Conservation (phyloP, 2,113 vertebrate species). For the Carassius auratus region DNA sequence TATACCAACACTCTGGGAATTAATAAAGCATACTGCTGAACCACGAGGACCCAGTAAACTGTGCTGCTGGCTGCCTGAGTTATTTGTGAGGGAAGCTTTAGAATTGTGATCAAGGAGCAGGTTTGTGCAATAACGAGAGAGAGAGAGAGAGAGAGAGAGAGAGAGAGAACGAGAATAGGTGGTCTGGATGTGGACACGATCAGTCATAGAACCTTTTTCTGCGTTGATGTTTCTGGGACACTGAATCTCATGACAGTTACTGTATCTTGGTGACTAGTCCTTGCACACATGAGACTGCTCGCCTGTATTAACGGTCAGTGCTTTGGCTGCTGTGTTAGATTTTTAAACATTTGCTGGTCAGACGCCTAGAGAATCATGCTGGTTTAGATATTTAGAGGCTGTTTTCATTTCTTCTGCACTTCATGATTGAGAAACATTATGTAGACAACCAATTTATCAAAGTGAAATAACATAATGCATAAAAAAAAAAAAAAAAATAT, state of each 20-base stretch:
- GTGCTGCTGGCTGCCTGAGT: background rate
- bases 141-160: background rate
- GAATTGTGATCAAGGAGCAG: conserved; percentile 4
- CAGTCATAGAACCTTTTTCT: conserved; percentile 27
- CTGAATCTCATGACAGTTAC: conserved; percentile 42
- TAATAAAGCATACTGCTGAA: conserved; percentile 28
- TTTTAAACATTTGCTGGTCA: background rate
- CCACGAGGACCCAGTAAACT: conserved; percentile 6
- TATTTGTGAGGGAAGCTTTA: conserved; percentile 31
- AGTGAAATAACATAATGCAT: no score
- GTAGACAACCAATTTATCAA: background rate
- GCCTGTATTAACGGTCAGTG: background rate
- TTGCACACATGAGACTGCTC: background rate
- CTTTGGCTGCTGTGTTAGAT: background rate
- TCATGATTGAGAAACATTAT: background rate
- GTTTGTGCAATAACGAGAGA: background rate
- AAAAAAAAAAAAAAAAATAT: no score
- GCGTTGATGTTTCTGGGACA: conserved; percentile 49
- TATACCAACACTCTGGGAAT: conserved; percentile 31
- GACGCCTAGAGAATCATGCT: background rate
- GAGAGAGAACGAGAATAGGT: background rate
- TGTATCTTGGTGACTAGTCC: background rate
- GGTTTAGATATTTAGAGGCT: background rate
- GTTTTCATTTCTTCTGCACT: background rate
- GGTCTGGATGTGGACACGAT: background rate